Evolutionary conservation across 2,113 vertebrate genomes (phyloP).

Genomic region (Urocitellus parryii): DNA sequence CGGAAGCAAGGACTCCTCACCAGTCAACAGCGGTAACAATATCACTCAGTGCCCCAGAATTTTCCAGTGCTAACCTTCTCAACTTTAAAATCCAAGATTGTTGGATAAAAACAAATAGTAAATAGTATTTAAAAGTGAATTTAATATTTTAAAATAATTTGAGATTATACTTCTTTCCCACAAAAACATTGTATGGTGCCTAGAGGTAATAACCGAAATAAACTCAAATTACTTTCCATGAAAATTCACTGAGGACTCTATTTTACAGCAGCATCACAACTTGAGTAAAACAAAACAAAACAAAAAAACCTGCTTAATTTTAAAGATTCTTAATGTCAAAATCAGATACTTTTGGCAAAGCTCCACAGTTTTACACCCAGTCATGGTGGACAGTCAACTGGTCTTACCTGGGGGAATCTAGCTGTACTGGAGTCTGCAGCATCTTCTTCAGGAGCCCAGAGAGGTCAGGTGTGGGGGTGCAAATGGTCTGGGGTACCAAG

Average conservation of each 20-base stretch:
- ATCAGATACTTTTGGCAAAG: neutral
- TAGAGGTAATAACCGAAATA: neutral
- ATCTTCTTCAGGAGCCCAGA: neutral
- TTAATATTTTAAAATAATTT: conserved; percentile 24
- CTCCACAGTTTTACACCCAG: neutral
- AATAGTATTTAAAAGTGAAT: neutral
- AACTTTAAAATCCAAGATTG: neutral
- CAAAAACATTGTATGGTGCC: neutral
- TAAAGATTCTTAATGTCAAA: conserved; percentile 14
- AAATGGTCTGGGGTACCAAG: neutral
- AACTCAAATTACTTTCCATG: neutral
- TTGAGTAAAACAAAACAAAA: neutral
- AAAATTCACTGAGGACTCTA: neutral
- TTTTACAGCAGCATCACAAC: neutral
- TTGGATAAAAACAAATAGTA: neutral
- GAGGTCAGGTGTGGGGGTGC: neutral
- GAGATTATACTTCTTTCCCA: neutral
- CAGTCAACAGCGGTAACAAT: too few relatives aligned
- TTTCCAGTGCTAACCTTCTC: neutral
- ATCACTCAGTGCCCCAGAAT: neutral
- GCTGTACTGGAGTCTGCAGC: neutral
- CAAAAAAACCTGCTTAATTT: neutral
- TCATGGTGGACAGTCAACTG: neutral
- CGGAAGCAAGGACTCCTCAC: too few relatives aligned
- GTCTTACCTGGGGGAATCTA: neutral